phyloP scores from a whole-genome alignment of 2,888 invertebrate genomes.

The Serripes groenlandicus region DNA sequence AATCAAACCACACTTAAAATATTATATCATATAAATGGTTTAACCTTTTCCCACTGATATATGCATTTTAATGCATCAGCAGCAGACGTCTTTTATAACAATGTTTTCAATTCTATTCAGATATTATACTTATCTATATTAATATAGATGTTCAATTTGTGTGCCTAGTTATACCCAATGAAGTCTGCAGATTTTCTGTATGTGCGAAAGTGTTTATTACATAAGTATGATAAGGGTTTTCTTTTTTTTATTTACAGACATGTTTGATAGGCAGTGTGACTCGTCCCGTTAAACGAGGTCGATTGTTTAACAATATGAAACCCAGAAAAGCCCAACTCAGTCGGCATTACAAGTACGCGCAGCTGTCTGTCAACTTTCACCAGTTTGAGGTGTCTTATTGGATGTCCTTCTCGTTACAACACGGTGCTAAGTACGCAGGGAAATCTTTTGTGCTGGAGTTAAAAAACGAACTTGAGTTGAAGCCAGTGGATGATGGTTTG shows the following conservation, averaged over 20 bases:
- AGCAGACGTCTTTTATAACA: too few species aligned
- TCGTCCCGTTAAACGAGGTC: slow-evolving; percentile 96
- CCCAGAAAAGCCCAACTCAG: slow-evolving; percentile 96
- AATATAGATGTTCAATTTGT: too few species aligned
- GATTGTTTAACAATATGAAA: slow-evolving; percentile 93
- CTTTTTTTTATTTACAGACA: slow-evolving; percentile 82
- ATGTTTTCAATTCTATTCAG: too few species aligned
- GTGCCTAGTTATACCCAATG: too few species aligned
- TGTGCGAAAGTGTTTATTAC: too few species aligned
- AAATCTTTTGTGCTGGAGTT: slow-evolving; percentile 81
- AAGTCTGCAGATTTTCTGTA: too few species aligned
- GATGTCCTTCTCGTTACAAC: slow-evolving; percentile 98
- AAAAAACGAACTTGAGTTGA: slow-evolving; percentile 89
- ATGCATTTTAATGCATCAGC: too few species aligned
- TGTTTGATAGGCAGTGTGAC: slow-evolving; percentile 93
- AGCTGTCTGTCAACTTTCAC: slow-evolving; percentile 94
- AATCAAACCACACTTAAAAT: too few species aligned
- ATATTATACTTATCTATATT: too few species aligned
- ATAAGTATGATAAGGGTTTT: neutral
- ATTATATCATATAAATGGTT: too few species aligned
- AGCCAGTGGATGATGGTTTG: slow-evolving; percentile 92
- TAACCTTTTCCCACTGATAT: too few species aligned
- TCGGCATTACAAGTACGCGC: slow-evolving; percentile 91
- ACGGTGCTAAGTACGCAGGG: slow-evolving; percentile 89
- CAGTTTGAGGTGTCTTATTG: slow-evolving; percentile 94